Base-by-base conservation (phyloP, 64 coral and sea anemone genomes). In the Orbicella faveolata region DNA sequence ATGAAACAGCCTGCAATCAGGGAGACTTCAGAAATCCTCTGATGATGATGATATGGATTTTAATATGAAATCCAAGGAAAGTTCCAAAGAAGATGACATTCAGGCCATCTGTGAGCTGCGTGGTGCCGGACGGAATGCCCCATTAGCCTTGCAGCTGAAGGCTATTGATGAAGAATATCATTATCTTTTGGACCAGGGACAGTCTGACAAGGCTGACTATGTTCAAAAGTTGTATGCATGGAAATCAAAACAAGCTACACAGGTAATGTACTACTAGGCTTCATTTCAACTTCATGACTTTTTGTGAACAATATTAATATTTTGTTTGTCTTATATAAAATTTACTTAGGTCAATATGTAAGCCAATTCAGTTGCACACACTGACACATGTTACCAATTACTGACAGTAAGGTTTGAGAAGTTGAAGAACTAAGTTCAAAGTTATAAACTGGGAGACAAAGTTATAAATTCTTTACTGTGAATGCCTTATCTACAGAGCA, bases 81-180 rank as follows among this genome's bases (percentile, higher is more conserved):
- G 96, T 63, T 95, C 93, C 25, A 95, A 95, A 73, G 96, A 95
- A 84, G 96, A 98, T 89, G 96, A 98, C 68, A 93, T 98, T 74
- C 93, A 98, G 83, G 96, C 96, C 36, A 78, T 98, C 33, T 98
- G 96, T 88, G 96, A 98, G 83, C 76, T 93, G 65, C 83, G 90
- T 64, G 96, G 96, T 73, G 77, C 93, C 25, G 93, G 96, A 15
- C 69, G 90, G 30, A 95, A 93, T 80, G 90, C 96, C 30, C 90
- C 96, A 39, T 83, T 98, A n/a, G 77, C 62, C 17, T 76, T 90
- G 17, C 96, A 98, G 75, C 84, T 98, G 26, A 98, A 98, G 78
- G 96, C 93, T 6, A 95, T 98, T 39, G 93, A 95, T 81, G 90
- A 92, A 7, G 96, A 98, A 64, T 98, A 98, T 52, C 96, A 98